Evolutionary conservation across 2,797 vertebrate genomes (phyloP).

Genomic region (Myotis pilosus): DNA sequence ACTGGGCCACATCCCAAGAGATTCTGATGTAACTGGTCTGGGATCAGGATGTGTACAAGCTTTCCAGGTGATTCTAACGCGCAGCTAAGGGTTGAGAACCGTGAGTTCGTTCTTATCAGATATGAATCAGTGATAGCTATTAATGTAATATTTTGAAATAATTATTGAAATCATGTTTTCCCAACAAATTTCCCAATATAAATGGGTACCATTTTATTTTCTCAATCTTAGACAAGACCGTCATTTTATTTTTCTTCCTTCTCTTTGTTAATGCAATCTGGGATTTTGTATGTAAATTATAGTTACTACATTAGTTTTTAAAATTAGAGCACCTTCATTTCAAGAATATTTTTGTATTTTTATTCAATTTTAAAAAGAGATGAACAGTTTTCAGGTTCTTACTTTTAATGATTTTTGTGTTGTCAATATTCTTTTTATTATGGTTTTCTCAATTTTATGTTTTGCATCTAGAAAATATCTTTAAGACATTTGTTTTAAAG

Average conservation of each 20-base stretch:
- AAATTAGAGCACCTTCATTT: neutral
- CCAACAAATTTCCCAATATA: neutral
- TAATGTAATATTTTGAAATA: neutral
- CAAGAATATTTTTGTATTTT: constrained; percentile 1
- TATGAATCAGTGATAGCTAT: neutral
- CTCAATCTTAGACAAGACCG: neutral
- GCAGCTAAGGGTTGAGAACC: neutral
- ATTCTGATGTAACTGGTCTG: neutral
- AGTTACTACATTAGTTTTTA: constrained; percentile 6
- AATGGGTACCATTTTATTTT: neutral
- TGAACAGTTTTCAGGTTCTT: neutral
- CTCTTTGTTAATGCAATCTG: neutral
- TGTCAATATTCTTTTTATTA: neutral
- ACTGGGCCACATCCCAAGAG: neutral
- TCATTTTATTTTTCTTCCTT: constrained; percentile 3
- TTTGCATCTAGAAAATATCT: constrained; percentile 33
- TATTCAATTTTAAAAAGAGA: constrained; percentile 38
- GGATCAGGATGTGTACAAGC: neutral
- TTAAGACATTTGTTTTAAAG: neutral
- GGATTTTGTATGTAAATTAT: neutral
- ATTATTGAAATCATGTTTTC: neutral
- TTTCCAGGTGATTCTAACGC: neutral
- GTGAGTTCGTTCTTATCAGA: neutral
- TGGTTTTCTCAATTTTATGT: neutral
- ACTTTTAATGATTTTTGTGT: constrained; percentile 18